phyloP scores from a whole-genome alignment of 2,888 invertebrate species.

The Lymantria dispar region DNA sequence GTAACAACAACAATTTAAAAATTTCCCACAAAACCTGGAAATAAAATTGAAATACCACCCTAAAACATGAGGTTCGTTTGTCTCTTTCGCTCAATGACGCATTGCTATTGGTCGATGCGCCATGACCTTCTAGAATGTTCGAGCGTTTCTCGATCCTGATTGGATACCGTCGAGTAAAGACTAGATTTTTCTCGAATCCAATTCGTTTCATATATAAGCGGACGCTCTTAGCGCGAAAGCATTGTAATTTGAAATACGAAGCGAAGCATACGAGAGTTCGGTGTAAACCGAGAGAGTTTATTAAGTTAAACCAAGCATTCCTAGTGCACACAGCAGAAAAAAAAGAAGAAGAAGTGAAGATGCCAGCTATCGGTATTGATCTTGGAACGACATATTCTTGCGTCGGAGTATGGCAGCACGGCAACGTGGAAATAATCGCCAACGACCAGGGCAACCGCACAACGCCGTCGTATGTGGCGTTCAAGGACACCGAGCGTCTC shows the following conservation, averaged over 20 bases:
- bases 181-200: conserved; percentile 50
- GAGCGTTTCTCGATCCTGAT: conserved; percentile 30
- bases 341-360: conserved; percentile 41
- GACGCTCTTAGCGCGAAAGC: conserved; percentile 44
- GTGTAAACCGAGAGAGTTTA: conserved; percentile 47
- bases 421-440: conserved; percentile 88
- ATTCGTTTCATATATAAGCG: conserved; percentile 58
- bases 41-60: conserved; percentile 17
- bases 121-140: conserved; percentile 48
- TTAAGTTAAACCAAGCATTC: conserved; percentile 15
- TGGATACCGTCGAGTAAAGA: conserved; percentile 40
- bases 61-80: not conserved
- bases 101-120: conserved; percentile 40
- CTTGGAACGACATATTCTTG: conserved; percentile 82
- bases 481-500: conserved; percentile 86
- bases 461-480: conserved; percentile 89
- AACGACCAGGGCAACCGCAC: conserved; percentile 87
- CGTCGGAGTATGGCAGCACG: conserved; percentile 82
- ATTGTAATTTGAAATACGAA: conserved; percentile 62
- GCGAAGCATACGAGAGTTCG: conserved; percentile 49
- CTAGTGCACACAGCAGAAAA: conserved; percentile 16
- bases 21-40: conserved; percentile 17
- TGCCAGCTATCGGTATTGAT: conserved; percentile 82
- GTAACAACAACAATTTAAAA: not conserved
- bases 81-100: conserved; percentile 26